A percentile compares a stretch with the other conserved stretches of the same genome.
These are phyloP conservation scores for Drosophila sechellia DNA, from an alignment of 1,140 invertebrate genomes.

Conservation along the genomic window DNA sequence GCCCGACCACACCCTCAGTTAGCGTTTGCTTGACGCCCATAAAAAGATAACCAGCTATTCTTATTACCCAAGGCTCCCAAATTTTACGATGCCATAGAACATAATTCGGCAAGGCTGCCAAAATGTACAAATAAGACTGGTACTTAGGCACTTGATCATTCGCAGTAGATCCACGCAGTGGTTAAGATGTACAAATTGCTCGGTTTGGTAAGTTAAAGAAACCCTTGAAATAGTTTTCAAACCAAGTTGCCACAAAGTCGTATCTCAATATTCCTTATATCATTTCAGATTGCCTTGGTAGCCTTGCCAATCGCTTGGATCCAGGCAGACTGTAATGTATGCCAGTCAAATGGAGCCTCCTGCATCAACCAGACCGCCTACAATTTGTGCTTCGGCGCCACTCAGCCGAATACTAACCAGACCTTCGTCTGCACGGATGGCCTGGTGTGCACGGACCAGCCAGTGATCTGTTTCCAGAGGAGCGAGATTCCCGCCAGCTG, in stretches of 20 bases:
- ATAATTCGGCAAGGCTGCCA: constrained; percentile 42
- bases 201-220: neutral
- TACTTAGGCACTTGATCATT: constrained; percentile 1
- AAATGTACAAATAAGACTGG: constrained; percentile 19
- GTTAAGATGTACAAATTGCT: constrained; percentile 26
- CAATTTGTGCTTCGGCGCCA: constrained; percentile 63
- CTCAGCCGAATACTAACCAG: constrained; percentile 43
- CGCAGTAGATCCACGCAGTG: constrained; percentile 1
- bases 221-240: neutral
- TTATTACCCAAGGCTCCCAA: constrained; percentile 19
- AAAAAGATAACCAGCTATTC: constrained; percentile 38
- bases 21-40: constrained; percentile 31
- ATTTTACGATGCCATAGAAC: constrained; percentile 24
- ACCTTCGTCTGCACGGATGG: constrained; percentile 70
- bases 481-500: constrained; percentile 63
- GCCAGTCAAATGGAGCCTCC: constrained; percentile 69
- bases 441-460: constrained; percentile 70
- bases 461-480: constrained; percentile 75
- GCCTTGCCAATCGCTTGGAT: constrained; percentile 23
- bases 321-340: constrained; percentile 55
- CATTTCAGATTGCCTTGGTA: constrained; percentile 14
- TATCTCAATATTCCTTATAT: neutral
- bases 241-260: neutral
- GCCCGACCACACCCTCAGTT: constrained; percentile 20
- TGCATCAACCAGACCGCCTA: constrained; percentile 74